Conservation (phyloP, 1,140 invertebrate species). For the Lethocerus indicus region DNA sequence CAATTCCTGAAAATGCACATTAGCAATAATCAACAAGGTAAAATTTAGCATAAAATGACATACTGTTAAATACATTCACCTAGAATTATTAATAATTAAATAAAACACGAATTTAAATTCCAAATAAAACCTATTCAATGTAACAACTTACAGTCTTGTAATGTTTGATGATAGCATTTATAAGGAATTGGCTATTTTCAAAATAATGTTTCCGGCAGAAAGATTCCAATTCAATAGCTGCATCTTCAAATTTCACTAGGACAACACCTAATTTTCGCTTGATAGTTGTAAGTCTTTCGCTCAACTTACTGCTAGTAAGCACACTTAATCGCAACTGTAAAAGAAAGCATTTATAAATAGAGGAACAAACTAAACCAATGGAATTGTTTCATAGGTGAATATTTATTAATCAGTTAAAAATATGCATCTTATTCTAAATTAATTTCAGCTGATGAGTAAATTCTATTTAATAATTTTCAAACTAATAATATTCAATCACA, state of each 20-base stretch:
- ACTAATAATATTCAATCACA: too few relatives aligned
- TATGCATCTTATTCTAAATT: too few relatives aligned
- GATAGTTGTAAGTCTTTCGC: slow-evolving; percentile 51
- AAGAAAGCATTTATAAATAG: too few relatives aligned
- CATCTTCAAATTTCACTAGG: slow-evolving; percentile 92
- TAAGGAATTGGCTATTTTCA: slow-evolving; percentile 69
- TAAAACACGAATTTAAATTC: background rate
- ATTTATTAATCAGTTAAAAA: too few relatives aligned
- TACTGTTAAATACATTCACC: too few relatives aligned
- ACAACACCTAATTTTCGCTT: slow-evolving; percentile 77
- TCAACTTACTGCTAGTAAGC: slow-evolving; percentile 63
- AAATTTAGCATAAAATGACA: too few relatives aligned
- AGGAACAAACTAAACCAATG: too few relatives aligned
- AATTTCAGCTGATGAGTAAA: too few relatives aligned
- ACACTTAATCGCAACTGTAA: slow-evolving; percentile 63
- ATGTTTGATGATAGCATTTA: slow-evolving; percentile 33
- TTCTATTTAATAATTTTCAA: too few relatives aligned
- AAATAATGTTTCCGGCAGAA: slow-evolving; percentile 74
- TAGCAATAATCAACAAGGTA: too few relatives aligned
- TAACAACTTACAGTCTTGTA: slow-evolving; percentile 16
- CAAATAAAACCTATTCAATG: background rate
- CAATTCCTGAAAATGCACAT: slow-evolving; percentile 45
- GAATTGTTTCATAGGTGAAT: too few relatives aligned
- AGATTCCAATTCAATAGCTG: slow-evolving; percentile 75
- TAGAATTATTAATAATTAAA: background rate